Evolutionary conservation across 2,797 vertebrate genomes (phyloP), one percentile per base, ranked within the genome.

Genomic region (Oreortyx pictus): DNA sequence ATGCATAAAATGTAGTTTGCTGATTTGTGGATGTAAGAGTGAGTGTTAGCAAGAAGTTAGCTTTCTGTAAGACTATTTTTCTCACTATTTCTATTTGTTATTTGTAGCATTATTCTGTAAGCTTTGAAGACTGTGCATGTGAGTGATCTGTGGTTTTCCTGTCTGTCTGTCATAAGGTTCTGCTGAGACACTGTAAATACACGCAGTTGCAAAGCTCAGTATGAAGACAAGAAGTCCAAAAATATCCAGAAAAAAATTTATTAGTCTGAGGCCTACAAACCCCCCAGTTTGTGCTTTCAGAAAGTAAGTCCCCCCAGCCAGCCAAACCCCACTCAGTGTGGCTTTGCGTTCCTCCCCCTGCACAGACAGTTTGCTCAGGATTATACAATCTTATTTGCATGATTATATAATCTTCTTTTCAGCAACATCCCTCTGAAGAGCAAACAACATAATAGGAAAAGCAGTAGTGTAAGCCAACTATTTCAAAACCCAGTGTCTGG

Each of bases 351-450:
- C 50, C 81, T 62, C 44, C 27, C 52, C 81, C 67, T 56, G 37
- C 39, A 27, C 11, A 3, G 91, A 93, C 57, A 65, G 31, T 93
- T 96, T 95, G 95, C 90, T 97, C 79, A 96, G 93, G 91, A 90
- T 92, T 96, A 92, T 54, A 95, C 92, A 96, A 94, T 89, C 86
- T 79, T 95, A 95, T 97, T 95, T 97, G 94, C 96, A 97, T 95
- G 89, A 96, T 97, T 97, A 97, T 90, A 96, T 96, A 97, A 97
- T 97, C 94, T 96, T 94, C 95, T 95, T 97, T 97, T 96, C 93
- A 97, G 95, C 86, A 94, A 80, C 96, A 97, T 94, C 96, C 83
- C 97, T 96, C 94, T 93, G 95, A 96, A 96, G 94, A 96, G 94
- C 92, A 96, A 97, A 96, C 91, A 96, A 96, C 95, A 94, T 82